Percentiles rank a stretch among this genome's conserved stretches.
Conservation (phyloP, 2,797 vertebrate species). For the Dicrostonyx torquatus region DNA sequence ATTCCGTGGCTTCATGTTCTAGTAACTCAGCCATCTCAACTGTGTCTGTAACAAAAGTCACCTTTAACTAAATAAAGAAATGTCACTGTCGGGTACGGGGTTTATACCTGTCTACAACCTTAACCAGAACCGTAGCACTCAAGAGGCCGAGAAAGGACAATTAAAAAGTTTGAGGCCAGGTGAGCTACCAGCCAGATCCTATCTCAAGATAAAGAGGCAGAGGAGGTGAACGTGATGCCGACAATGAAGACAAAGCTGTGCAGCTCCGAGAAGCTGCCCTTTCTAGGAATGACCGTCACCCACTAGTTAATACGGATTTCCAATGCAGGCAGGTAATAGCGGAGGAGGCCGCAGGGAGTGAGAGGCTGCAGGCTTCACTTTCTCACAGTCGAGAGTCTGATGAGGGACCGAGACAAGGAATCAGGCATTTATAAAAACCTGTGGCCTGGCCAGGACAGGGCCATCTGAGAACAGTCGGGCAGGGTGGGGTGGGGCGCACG, state of each 20-base stretch:
- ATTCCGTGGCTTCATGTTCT: conserved; percentile 85
- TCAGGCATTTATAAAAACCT: background rate
- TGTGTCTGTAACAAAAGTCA: conserved; percentile 57
- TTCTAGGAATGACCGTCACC: no score
- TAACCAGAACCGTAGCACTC: background rate
- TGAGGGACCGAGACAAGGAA: background rate
- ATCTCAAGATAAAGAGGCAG: background rate
- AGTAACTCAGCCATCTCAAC: conserved; percentile 77
- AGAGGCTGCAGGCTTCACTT: background rate
- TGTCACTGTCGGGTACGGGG: background rate
- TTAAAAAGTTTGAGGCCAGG: background rate
- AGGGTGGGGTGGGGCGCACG: background rate
- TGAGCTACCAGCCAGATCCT: background rate
- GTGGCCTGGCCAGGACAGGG: background rate
- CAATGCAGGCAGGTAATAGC: background rate
- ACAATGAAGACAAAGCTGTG: background rate
- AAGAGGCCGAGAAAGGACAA: background rate
- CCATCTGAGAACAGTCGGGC: background rate
- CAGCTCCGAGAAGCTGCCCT: background rate
- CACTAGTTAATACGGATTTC: background rate
- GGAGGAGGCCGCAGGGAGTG: background rate
- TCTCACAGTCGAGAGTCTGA: background rate
- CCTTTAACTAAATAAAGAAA: conserved; percentile 8
- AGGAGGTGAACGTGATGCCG: background rate
- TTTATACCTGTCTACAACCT: background rate